These are phyloP conservation scores for Silvanus unidentatus DNA, from an alignment of 2,888 invertebrate genomes.

Conservation along the genomic window DNA sequence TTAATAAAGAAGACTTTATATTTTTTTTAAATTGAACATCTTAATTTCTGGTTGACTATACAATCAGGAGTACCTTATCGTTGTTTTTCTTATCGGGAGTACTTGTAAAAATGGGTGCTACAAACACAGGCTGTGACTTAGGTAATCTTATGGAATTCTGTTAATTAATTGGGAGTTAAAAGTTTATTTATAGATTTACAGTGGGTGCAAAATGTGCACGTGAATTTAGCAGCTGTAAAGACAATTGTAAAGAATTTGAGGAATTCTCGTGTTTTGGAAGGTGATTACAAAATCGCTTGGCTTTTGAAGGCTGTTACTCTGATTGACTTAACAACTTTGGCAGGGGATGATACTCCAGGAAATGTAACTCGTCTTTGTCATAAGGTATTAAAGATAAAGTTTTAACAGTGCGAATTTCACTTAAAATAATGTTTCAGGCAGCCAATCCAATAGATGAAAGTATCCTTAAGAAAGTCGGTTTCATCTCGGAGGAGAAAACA, in stretches of 20 bases:
- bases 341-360: constrained; percentile 71
- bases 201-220: constrained; percentile 49
- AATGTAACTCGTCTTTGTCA: constrained; percentile 77
- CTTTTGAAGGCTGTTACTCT: constrained; percentile 74
- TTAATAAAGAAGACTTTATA: constrained; percentile 12
- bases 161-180: background rate
- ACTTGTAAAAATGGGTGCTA: background rate
- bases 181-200: constrained; percentile 39
- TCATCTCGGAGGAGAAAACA: constrained; percentile 35
- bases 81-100: background rate
- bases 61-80: background rate
- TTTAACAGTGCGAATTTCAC: background rate
- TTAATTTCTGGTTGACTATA: background rate
- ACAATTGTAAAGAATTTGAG: constrained; percentile 49
- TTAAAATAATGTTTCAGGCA: constrained; percentile 32
- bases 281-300: constrained; percentile 56
- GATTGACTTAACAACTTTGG: constrained; percentile 89
- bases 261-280: constrained; percentile 42
- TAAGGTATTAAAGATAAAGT: constrained; percentile 58
- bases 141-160: constrained; percentile 24
- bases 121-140: constrained; percentile 34
- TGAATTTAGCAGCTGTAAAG: constrained; percentile 56
- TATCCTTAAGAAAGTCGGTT: constrained; percentile 34
- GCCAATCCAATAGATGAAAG: constrained; percentile 35
- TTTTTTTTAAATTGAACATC: background rate